Evolutionary conservation across 2,797 vertebrate species (phyloP).

Genomic region (Toxotes lorentzi): DNA sequence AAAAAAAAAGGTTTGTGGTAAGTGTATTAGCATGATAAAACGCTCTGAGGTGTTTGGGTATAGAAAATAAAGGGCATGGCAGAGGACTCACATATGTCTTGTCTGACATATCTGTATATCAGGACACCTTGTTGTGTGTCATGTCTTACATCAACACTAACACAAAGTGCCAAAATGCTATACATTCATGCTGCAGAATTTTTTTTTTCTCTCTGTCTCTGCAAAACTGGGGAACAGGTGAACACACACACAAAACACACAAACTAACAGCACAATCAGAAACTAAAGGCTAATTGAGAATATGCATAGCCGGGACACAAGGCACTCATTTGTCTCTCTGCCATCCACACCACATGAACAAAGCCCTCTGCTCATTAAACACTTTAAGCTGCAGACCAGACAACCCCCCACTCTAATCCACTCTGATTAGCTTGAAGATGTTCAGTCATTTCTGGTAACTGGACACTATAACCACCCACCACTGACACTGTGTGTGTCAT

Average conservation of each 20-base stretch:
- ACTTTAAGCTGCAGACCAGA: constrained; percentile 24
- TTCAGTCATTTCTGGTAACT: background rate
- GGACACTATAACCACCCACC: background rate
- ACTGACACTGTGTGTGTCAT: background rate
- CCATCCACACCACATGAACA: constrained; percentile 18
- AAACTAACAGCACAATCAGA: constrained; percentile 14
- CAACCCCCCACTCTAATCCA: background rate
- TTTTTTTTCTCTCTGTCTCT: too few relatives aligned
- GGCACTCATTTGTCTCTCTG: constrained; percentile 38
- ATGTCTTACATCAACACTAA: background rate
- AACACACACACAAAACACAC: background rate
- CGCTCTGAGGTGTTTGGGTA: background rate
- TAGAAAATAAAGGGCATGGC: background rate
- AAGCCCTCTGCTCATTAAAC: constrained; percentile 40
- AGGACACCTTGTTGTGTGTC: background rate
- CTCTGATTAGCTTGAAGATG: constrained; percentile 1
- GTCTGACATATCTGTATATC: background rate
- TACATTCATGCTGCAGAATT: background rate
- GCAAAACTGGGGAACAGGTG: too few relatives aligned
- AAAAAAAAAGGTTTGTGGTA: background rate
- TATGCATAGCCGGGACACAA: constrained; percentile 26
- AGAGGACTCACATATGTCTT: too few relatives aligned
- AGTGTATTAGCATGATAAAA: too few relatives aligned
- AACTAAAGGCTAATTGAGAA: constrained; percentile 34
- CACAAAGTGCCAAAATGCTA: background rate